Evolutionary conservation across 1,140 invertebrate species (phyloP).

Genomic region (Euura lappo): DNA sequence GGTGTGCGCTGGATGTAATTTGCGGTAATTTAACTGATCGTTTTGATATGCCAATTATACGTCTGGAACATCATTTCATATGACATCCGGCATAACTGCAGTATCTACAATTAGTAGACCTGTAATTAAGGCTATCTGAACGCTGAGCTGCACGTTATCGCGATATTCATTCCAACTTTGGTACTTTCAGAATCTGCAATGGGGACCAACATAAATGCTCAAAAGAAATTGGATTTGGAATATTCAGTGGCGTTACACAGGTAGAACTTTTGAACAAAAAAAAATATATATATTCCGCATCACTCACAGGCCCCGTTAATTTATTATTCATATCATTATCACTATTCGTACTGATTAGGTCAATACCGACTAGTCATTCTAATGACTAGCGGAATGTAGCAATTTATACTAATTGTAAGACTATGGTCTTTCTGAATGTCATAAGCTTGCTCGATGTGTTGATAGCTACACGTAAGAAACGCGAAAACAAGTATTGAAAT

Average conservation of each 20-base stretch:
- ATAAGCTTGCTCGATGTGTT: too few species aligned
- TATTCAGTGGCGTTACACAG: slow-evolving; percentile 76
- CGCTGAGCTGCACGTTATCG: background rate
- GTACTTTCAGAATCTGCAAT: slow-evolving; percentile 79
- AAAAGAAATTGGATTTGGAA: slow-evolving; percentile 71
- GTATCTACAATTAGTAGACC: background rate
- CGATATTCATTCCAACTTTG: background rate
- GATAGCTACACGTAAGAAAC: too few species aligned
- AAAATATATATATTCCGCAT: slow-evolving; percentile 27
- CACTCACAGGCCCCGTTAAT: background rate
- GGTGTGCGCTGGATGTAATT: slow-evolving; percentile 81
- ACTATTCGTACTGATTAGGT: background rate
- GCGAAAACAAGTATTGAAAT: too few species aligned
- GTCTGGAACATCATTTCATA: too few species aligned
- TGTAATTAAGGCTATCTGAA: background rate
- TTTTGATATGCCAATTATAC: slow-evolving; percentile 20
- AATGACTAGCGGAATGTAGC: background rate
- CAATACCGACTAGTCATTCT: background rate
- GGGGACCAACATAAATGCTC: slow-evolving; percentile 78
- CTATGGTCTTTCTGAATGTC: background rate
- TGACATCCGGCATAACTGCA: background rate
- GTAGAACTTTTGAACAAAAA: slow-evolving; percentile 51
- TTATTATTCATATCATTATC: background rate
- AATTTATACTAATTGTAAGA: background rate
- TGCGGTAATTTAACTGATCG: slow-evolving; percentile 64